Conservation (phyloP, 1,140 invertebrate genomes). For the Drusus annulatus region DNA sequence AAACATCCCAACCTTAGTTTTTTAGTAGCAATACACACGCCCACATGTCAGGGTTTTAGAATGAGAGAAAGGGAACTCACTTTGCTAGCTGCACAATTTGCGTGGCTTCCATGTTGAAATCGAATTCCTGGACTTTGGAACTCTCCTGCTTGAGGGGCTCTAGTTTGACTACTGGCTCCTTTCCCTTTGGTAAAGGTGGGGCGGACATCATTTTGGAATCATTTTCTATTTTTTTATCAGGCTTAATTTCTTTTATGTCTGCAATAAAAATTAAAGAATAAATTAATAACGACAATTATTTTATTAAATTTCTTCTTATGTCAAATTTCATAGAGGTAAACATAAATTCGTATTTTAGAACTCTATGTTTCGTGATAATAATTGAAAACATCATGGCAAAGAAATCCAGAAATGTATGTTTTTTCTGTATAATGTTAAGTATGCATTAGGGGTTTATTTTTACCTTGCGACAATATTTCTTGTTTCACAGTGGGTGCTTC, state of each 20-base stretch:
- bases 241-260: slow-evolving; percentile 48
- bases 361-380: too few species aligned
- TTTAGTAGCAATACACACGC: too few species aligned
- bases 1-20: too few species aligned
- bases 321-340: too few species aligned
- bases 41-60: too few species aligned
- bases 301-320: too few species aligned
- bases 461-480: slow-evolving; percentile 62
- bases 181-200: slow-evolving; percentile 50
- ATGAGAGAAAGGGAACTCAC: slow-evolving; percentile 62
- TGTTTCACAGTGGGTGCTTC: slow-evolving; percentile 81
- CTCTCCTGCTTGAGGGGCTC: slow-evolving; percentile 72
- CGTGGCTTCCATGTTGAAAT: slow-evolving; percentile 82
- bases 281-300: too few species aligned
- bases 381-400: too few species aligned
- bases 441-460: too few species aligned
- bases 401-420: too few species aligned
- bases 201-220: slow-evolving; percentile 29
- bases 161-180: slow-evolving; percentile 73
- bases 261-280: background rate
- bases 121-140: slow-evolving; percentile 72
- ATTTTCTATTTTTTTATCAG: slow-evolving; percentile 59
- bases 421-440: too few species aligned
- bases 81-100: slow-evolving; percentile 79
- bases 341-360: too few species aligned